Evolutionary conservation across 2,888 invertebrate species (phyloP), one percentile per base, ranked within the genome.

Genomic region (Drosophila gaucha): DNA sequence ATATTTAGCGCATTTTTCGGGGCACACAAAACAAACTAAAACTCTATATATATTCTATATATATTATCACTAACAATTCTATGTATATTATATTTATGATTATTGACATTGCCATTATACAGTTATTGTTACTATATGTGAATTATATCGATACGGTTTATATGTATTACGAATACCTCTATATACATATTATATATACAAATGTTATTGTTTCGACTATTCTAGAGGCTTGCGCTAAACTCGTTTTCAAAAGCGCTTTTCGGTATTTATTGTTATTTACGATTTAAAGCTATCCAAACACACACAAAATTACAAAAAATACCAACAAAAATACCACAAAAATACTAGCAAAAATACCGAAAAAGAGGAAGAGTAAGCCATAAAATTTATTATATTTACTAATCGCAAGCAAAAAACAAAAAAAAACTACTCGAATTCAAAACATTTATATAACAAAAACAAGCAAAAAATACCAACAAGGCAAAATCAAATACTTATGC

Each of bases 191-290:
- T 49, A 35, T 22, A 33, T 24, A 47, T 20, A 31, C 22, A 66
- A 56, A 44, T 68, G 62, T 74, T 86, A 82, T 78, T 64, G 63
- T 80, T 67, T 64, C 60, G 55, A 52, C 74, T 74, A 75, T 55
- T 67, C 71, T 85, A 86, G 52, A 74, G 51, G 78, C 88, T 82
- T 77, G 88, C 86, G 86, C 88, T 82, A 79, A 82, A 68, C 69
- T 86, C 67, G 83, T 87, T 82, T 84, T 83, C n/a, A n/a, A n/a
- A 54, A 67, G 66, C 54, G 47, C 44, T 73, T 56, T 75, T 70
- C 59, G 38, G 50, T 86, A 86, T 83, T 80, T 84, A 80, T 88
- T 83, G 84, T 83, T 83, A 86, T 88, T 86, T 80, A 65, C 84
- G 57, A 78, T 74, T 83, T 79, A 74, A 64, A 31, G 65, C 64